Conservation (phyloP, 2,113 vertebrate species). For the Lathamus discolor region DNA sequence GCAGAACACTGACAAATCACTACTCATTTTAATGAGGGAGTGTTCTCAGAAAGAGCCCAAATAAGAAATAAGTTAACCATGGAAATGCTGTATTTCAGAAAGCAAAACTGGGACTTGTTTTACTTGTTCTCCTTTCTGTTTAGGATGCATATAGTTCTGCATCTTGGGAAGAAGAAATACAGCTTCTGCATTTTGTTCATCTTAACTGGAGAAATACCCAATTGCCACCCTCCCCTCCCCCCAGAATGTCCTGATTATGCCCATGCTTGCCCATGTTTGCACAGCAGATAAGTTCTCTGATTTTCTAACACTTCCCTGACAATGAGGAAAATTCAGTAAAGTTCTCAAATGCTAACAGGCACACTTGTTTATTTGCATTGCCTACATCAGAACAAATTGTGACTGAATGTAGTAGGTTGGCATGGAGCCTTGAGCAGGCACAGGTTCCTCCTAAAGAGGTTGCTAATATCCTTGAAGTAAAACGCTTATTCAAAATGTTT, state of each 20-base stretch:
- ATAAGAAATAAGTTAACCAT: neutral
- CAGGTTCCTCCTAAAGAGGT: neutral
- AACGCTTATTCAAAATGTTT: neutral
- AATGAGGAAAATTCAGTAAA: neutral
- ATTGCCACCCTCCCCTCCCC: neutral
- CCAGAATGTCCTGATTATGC: neutral
- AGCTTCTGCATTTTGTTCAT: neutral
- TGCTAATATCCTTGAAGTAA: neutral
- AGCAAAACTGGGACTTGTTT: neutral
- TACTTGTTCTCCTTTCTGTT: neutral
- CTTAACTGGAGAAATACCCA: neutral
- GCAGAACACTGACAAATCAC: neutral
- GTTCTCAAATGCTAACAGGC: neutral
- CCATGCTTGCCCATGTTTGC: neutral
- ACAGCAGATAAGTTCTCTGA: neutral
- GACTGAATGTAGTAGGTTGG: neutral
- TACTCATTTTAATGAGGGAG: neutral
- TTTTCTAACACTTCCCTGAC: neutral
- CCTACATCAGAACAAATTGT: neutral
- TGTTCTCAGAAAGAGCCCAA: neutral
- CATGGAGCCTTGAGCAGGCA: neutral
- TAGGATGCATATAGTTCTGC: neutral
- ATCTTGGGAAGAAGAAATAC: neutral
- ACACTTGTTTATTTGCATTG: neutral
- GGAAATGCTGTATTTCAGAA: neutral